These are phyloP conservation scores for Ctenosaura bakeri DNA, from an alignment of 2,797 vertebrate species.

Conservation along the genomic window DNA sequence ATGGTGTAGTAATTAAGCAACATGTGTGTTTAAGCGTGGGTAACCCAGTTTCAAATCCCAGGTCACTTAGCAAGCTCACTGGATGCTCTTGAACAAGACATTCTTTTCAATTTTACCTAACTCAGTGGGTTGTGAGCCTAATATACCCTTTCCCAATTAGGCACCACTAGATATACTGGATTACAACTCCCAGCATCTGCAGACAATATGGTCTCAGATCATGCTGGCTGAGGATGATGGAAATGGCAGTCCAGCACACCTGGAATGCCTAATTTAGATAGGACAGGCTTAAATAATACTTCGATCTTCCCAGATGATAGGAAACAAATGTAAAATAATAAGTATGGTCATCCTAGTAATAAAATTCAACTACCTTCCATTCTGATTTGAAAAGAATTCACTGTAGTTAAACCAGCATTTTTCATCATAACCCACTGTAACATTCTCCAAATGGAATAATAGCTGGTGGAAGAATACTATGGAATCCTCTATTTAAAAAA, in stretches of 20 bases:
- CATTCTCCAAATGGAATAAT: background rate
- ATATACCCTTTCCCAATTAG: background rate
- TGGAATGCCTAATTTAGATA: background rate
- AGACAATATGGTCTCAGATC: no score
- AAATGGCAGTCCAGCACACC: background rate
- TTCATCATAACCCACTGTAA: background rate
- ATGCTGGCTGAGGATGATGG: background rate
- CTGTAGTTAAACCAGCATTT: background rate
- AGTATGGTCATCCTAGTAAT: background rate
- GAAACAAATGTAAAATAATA: background rate
- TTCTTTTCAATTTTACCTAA: background rate
- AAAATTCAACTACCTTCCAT: background rate
- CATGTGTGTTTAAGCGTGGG: background rate
- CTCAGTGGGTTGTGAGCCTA: background rate
- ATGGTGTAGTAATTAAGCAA: background rate
- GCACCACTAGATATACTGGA: background rate
- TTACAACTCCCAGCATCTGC: background rate
- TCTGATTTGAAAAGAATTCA: background rate
- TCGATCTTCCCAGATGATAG: background rate
- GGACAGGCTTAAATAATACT: background rate
- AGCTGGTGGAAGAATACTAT: background rate
- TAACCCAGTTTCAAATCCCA: constrained; percentile 13
- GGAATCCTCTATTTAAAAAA: background rate
- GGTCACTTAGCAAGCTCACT: background rate
- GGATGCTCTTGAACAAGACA: background rate